phyloP scores from a whole-genome alignment of 2,113 vertebrate genomes.

The Morone saxatilis region DNA sequence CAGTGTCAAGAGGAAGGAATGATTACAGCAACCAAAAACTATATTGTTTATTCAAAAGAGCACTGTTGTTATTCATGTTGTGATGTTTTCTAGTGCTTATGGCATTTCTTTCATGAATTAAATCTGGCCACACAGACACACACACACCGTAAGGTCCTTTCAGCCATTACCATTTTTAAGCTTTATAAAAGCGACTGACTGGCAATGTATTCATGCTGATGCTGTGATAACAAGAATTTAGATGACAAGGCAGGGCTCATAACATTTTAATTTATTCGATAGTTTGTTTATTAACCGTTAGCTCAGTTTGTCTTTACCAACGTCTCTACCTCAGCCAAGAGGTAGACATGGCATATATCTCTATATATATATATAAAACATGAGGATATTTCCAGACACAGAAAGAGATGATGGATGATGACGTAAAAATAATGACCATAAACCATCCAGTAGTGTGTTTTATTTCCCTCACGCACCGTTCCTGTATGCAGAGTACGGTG shows the following conservation, averaged over 20 bases:
- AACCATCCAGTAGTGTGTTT: not conserved
- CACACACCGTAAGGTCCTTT: not conserved
- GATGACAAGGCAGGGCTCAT: not conserved
- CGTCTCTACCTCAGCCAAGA: not conserved
- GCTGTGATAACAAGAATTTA: not conserved
- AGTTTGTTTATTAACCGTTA: not conserved
- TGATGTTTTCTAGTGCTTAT: too few species aligned
- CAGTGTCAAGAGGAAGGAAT: not conserved
- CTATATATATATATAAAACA: not conserved
- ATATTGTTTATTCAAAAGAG: too few species aligned
- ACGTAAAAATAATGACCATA: not conserved
- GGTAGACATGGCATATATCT: not conserved
- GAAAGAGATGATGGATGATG: not conserved
- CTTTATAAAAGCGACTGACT: not conserved
- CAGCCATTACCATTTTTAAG: not conserved
- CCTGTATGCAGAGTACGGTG: too few species aligned
- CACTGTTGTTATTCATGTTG: too few species aligned
- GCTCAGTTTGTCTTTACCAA: not conserved
- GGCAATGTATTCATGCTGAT: not conserved
- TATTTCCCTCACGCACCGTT: not conserved
- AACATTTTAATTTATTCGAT: not conserved
- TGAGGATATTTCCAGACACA: constrained; percentile 1
- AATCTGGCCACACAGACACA: too few species aligned
- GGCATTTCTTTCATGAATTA: too few species aligned
- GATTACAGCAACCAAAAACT: not conserved